Evolutionary conservation across 2,888 invertebrate species (phyloP), one percentile per base, ranked within the genome.

Genomic region (Mycalesis mineus): DNA sequence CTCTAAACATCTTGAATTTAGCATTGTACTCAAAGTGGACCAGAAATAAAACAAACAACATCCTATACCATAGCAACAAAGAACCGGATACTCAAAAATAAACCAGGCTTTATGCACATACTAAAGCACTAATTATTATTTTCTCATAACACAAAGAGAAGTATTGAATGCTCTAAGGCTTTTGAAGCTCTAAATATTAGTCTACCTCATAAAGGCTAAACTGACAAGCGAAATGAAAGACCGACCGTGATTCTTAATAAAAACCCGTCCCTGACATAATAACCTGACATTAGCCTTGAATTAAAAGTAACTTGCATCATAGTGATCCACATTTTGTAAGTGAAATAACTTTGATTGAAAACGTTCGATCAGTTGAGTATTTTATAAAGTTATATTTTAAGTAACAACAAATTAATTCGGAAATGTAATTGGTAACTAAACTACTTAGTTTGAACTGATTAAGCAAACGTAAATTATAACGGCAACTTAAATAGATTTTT

Each of bases 221-320:
- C 53, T 37, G 50, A 47, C 31, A 36, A 39, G 14, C 56, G 28
- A 47, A 51, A 59, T 57, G 48, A 51, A 54, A 62, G 42, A 39
- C 50, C 45, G 44, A 33, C 45, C 49, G 61, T 57, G 60, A 60
- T 55, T 61, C 54, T 41, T 55, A n/a, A 53, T 49, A 50, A 49
- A 58, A 57, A 48, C 59, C 47, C 45, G 55, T 55, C 59, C 58
- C 58, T 61, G 63, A 64, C 62, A 61, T 56, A 60, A 61, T 60
- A 47, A 56, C 57, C 50, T 60, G 64, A 58, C 61, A 61, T 64
- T 62, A 62, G 55, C 62, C 62, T 65, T 63, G 62, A 63, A 53
- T 52, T 33, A 45, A 54, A 28, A 40, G 17, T 41, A 54, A 55
- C 55, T 55, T 62, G 40, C 50, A 51, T 52, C 53, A 55, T 42